A percentile compares a stretch with the other conserved stretches of the same genome.
phyloP scores from a whole-genome alignment of 30 jellyfish, hydroid and myxozoan species.

The Sanderia malayensis region DNA sequence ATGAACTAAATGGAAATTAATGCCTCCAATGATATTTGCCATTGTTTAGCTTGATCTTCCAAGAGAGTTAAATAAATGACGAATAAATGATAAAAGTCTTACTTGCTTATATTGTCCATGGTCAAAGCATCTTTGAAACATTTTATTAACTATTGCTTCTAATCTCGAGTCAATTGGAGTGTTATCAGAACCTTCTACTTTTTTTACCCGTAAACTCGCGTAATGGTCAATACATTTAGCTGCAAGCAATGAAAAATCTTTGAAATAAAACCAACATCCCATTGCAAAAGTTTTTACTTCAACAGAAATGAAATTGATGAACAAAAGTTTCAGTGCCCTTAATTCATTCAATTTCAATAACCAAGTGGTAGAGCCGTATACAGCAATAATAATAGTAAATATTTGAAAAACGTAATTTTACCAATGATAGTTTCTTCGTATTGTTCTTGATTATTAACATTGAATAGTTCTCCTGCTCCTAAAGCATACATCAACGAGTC shows the following conservation, averaged over 20 bases:
- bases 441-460: slow-evolving; percentile 95
- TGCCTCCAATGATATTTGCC: too few species aligned
- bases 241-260: too few species aligned
- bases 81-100: background rate
- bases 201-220: slow-evolving; percentile 76
- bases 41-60: too few species aligned
- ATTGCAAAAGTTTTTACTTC: too few species aligned
- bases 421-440: slow-evolving; percentile 97
- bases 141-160: slow-evolving; percentile 80
- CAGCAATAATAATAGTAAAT: too few species aligned
- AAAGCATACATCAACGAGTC: slow-evolving; percentile 97
- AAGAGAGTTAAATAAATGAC: too few species aligned
- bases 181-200: slow-evolving; percentile 70
- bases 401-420: background rate
- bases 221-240: slow-evolving; percentile 97
- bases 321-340: too few species aligned
- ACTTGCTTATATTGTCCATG: slow-evolving; percentile 97
- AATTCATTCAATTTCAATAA: too few species aligned
- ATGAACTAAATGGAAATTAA: too few species aligned
- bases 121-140: slow-evolving; percentile 95
- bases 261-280: too few species aligned
- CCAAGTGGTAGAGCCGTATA: too few species aligned
- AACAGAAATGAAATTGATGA: too few species aligned
- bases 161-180: slow-evolving; percentile 82
- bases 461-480: slow-evolving; percentile 96